Evolutionary conservation across 37 sponge, comb jelly and placozoan species (phyloP), one percentile per base, ranked within the genome.

Genomic region (Hexactinellida sp.): DNA sequence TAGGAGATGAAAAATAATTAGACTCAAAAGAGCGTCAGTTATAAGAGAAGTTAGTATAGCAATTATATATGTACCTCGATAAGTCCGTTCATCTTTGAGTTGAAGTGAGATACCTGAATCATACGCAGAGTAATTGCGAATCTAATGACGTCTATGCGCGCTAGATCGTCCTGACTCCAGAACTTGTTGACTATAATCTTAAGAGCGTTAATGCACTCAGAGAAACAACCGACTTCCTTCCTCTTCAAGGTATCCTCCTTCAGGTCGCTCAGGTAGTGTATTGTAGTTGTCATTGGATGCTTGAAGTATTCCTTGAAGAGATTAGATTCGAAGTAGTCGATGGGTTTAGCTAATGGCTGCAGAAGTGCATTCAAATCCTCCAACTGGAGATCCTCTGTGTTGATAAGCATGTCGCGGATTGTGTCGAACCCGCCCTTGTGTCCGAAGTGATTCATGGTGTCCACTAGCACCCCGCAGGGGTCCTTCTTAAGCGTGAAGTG

Each of bases 11-110:
- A n/a, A n/a, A n/a, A n/a, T n/a, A n/a, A n/a, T n/a, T n/a, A n/a
- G n/a, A n/a, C n/a, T n/a, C n/a, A n/a, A n/a, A n/a, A n/a, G n/a
- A n/a, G n/a, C n/a, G n/a, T n/a, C n/a, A n/a, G n/a, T n/a, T n/a
- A n/a, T n/a, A n/a, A n/a, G n/a, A n/a, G n/a, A n/a, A n/a, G n/a
- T n/a, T n/a, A n/a, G n/a, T n/a, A n/a, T n/a, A n/a, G n/a, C n/a
- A n/a, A n/a, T n/a, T n/a, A n/a, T n/a, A n/a, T n/a, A n/a, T n/a
- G 9, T 84, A 94, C 91, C 90, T 97, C 98, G 41, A 93, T 97
- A 36, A 97, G 90, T 24, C 92, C 94, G 39, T 97, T 97, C 99
- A 97, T 97, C 85, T 95, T 97, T 37, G 96, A 92, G 86, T 93
- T 97, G 86, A 95, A 97, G 84, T 97, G 99, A 1, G 99, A 89